Percentiles rank a stretch among this genome's conserved stretches.
Evolutionary conservation across 64 coral and sea anemone species (phyloP).

Genomic region (Cladopsammia gracilis): DNA sequence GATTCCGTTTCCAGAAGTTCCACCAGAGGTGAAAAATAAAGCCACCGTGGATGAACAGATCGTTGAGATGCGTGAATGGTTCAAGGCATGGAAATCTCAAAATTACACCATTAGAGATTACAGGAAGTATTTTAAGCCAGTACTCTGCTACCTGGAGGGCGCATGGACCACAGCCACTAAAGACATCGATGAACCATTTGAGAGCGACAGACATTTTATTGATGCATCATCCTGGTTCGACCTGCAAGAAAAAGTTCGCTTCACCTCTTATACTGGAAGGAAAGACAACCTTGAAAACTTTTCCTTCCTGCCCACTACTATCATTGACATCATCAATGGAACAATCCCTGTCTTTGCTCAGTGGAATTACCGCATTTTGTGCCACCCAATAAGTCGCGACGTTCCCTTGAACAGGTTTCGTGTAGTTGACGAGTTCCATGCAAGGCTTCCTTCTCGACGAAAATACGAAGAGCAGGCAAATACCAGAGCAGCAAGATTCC

Average conservation of each 20-base stretch:
- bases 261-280: conserved; percentile 80
- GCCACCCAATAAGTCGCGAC: conserved; percentile 70
- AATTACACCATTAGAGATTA: conserved; percentile 70
- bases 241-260: conserved; percentile 86
- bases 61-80: conserved; percentile 72
- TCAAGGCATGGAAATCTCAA: conserved; percentile 73
- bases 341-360: conserved; percentile 73
- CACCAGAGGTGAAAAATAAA: conserved; percentile 58
- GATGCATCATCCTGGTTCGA: conserved; percentile 80
- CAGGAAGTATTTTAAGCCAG: conserved; percentile 80
- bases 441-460: conserved; percentile 20
- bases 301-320: conserved; percentile 79
- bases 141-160: conserved; percentile 79
- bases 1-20: conserved; percentile 79
- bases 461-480: conserved; percentile 43
- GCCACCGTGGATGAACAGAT: conserved; percentile 37
- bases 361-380: conserved; percentile 86
- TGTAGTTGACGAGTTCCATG: conserved; percentile 64
- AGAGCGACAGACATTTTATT: conserved; percentile 84
- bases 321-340: conserved; percentile 60
- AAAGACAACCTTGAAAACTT: conserved; percentile 89
- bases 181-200: conserved; percentile 83
- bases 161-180: conserved; percentile 62
- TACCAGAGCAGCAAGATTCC: conserved; percentile 72
- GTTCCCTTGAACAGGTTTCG: conserved; percentile 71